phyloP scores from a whole-genome alignment of 2,888 invertebrate genomes.

The Spatulosminthurus flaviceps region DNA sequence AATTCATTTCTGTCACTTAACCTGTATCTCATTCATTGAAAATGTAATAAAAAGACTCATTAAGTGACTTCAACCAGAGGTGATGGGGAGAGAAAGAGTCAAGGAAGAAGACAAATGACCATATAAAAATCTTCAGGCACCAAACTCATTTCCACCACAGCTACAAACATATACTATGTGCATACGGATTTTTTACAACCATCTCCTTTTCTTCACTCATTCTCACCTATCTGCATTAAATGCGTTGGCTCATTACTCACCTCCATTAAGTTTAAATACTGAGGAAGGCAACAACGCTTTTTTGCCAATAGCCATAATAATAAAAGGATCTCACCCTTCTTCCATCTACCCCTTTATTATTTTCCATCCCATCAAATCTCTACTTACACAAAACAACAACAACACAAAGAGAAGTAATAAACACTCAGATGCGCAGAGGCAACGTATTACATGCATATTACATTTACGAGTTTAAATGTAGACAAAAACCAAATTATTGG shows the following conservation, averaged over 20 bases:
- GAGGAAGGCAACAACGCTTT: not conserved
- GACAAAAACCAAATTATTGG: too few species aligned
- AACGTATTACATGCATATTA: too few species aligned
- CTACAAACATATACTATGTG: not conserved
- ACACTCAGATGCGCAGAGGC: too few species aligned
- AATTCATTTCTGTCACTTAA: not conserved
- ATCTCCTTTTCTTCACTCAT: too few species aligned
- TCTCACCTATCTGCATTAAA: constrained; percentile 13
- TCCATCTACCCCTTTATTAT: too few species aligned
- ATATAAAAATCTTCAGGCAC: not conserved
- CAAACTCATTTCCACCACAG: not conserved
- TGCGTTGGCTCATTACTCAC: constrained; percentile 9
- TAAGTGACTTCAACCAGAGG: not conserved
- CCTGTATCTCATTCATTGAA: not conserved
- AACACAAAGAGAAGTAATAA: too few species aligned
- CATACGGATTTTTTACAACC: too few species aligned
- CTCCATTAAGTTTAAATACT: constrained; percentile 7
- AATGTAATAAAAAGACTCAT: not conserved
- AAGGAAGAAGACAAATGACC: not conserved
- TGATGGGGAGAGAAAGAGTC: not conserved
- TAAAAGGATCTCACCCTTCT: too few species aligned
- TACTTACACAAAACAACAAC: too few species aligned
- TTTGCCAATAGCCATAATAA: not conserved
- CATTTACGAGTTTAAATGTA: too few species aligned
- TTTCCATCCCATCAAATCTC: too few species aligned